Evolutionary conservation across 2,888 invertebrate genomes (phyloP), one percentile per base, ranked within the genome.

Genomic region (Vandiemenella viatica): DNA sequence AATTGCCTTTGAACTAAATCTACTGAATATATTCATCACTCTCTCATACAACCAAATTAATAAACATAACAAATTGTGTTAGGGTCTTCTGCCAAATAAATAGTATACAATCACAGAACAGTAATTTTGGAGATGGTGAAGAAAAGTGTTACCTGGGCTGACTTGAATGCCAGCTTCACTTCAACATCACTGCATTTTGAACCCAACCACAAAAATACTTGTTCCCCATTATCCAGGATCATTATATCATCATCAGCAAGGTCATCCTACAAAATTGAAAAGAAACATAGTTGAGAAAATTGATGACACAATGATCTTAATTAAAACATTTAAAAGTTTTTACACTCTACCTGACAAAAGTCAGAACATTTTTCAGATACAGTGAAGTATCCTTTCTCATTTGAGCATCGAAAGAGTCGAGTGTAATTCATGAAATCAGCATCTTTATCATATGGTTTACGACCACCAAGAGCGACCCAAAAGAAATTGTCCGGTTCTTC

Each of bases 181-280:
- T 99, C 98, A 4, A 99, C 96, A 70, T 99, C 97, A 50, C 93
- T 93, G 62, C 96, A 93, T 58, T 86, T 84, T 49, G 92, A 82
- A 8, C 98, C 98, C 48, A 97, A 76, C 98, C 98, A 98, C 47
- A 98, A 73, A 70, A 93, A 98, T 49, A 98, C 91, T 68, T 95
- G 91, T 60, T 91, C 88, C 4, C 98, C 98, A 64, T 93, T 97
- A 68, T 99, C 98, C 57, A 98, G 72, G 57, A 98, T 91, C 98
- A 98, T 98, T 32, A 98, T 96, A 67, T 99, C 98, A 65, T 99
- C 97, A 68, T 98, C 97, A 1, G 96, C 96, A 58, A 98, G 73
- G 69, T 98, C 98, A 65, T 98, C 98, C 85, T 93, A 66, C 45
- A 71, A 70, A 58, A 4, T 8, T 23, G 6, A 6, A 23, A 23